Percentiles rank a stretch among this genome's conserved stretches.
Evolutionary conservation across 92 coral and sea anemone species (phyloP).

Genomic region (Pocillopora grandis): DNA sequence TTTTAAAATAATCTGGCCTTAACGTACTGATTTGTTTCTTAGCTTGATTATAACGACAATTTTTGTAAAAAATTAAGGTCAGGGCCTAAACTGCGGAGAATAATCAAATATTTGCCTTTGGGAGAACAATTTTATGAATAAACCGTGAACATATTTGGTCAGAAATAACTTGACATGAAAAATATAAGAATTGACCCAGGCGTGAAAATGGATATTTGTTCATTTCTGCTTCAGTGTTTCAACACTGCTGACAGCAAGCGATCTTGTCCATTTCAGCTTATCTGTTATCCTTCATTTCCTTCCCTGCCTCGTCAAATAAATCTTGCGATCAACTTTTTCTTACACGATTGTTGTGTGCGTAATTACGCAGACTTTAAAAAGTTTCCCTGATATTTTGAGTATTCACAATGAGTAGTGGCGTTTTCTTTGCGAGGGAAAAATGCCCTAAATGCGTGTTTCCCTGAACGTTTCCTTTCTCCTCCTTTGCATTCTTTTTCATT

Average conservation of each 20-base stretch:
- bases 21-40: no score
- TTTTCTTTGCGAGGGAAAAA: not conserved
- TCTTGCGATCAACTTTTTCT: slow-evolving; percentile 9
- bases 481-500: not conserved
- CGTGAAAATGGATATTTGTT: no score
- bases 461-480: not conserved
- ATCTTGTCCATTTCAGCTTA: not conserved
- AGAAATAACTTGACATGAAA: no score
- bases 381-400: not conserved
- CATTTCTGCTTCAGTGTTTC: not conserved
- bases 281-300: slow-evolving; percentile 10
- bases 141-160: no score
- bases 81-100: no score
- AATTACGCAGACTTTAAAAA: no score
- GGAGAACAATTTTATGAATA: no score
- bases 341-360: no score
- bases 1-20: not conserved
- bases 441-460: not conserved
- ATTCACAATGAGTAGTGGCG: not conserved
- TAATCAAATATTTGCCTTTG: no score
- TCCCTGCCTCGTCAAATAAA: not conserved
- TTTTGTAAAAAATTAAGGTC: no score
- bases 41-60: no score
- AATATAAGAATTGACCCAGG: no score
- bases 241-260: not conserved